Conservation (phyloP, 2,797 vertebrate species). For the Holocentrus rufus region DNA sequence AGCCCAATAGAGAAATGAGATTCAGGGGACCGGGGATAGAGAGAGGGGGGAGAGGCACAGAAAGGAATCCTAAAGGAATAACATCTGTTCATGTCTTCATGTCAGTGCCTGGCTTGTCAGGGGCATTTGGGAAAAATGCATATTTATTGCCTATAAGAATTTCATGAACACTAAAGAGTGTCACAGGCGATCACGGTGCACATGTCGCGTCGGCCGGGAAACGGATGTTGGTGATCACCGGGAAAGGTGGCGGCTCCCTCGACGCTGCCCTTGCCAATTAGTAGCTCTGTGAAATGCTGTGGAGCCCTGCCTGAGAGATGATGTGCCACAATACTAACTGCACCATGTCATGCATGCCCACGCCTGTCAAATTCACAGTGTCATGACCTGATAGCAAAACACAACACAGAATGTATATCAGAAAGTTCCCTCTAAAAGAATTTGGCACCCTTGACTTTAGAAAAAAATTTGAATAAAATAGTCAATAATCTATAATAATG, state of each 20-base stretch:
- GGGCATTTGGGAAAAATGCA: slow-evolving; percentile 75
- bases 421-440: background rate
- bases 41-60: slow-evolving; percentile 14
- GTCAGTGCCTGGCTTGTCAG: slow-evolving; percentile 60
- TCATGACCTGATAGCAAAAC: slow-evolving; percentile 11
- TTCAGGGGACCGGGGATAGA: slow-evolving; percentile 51
- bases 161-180: slow-evolving; percentile 82
- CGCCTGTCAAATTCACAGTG: slow-evolving; percentile 26
- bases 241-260: slow-evolving; percentile 69
- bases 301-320: slow-evolving; percentile 53
- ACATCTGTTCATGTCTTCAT: slow-evolving; percentile 77
- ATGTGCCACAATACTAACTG: slow-evolving; percentile 53
- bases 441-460: background rate
- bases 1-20: slow-evolving; percentile 66
- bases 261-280: slow-evolving; percentile 74
- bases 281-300: slow-evolving; percentile 44
- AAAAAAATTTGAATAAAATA: background rate
- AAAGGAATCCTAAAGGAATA: slow-evolving; percentile 74
- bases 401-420: background rate
- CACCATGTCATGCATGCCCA: slow-evolving; percentile 60
- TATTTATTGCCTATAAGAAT: slow-evolving; percentile 82
- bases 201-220: slow-evolving; percentile 65
- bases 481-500: background rate
- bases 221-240: slow-evolving; percentile 75
- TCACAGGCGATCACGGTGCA: slow-evolving; percentile 71